Percentiles rank a stretch among this genome's conserved stretches.
Evolutionary conservation across 2,113 vertebrate genomes (phyloP).

Genomic region (Indicator maculatus): DNA sequence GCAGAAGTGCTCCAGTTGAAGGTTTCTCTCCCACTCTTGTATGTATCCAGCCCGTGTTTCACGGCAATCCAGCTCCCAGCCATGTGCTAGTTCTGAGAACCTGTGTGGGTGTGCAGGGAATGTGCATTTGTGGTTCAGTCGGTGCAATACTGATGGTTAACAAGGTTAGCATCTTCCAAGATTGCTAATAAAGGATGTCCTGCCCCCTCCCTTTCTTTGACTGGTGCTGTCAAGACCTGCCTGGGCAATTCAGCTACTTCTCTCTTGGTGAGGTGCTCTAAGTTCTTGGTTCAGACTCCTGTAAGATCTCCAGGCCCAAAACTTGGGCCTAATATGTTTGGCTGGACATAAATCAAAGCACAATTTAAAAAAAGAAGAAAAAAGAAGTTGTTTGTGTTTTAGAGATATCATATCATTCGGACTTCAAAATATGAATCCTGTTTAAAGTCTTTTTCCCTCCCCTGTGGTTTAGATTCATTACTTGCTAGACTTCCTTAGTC

Average conservation of each 20-base stretch:
- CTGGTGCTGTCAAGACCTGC: conserved; percentile 13
- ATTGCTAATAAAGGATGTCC: conserved; percentile 21
- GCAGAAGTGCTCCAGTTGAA: neutral
- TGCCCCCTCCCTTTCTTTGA: neutral
- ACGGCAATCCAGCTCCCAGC: neutral
- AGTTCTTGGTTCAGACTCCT: neutral
- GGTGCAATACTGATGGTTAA: neutral
- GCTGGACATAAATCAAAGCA: conserved; percentile 41
- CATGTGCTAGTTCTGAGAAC: neutral
- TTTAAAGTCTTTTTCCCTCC: conserved; percentile 56
- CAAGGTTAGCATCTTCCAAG: neutral
- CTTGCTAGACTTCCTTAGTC: conserved; percentile 54
- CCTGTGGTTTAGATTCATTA: conserved; percentile 48
- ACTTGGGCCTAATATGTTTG: neutral
- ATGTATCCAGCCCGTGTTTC: neutral
- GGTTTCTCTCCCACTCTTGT: fast-evolving
- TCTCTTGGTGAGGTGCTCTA: neutral
- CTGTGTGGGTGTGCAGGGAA: neutral
- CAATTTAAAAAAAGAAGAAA: neutral
- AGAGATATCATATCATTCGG: conserved; percentile 3
- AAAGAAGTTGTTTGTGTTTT: conserved; percentile 16
- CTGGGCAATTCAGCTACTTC: neutral
- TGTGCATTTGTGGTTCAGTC: neutral
- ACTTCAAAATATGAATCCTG: conserved; percentile 51
- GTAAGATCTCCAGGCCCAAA: neutral